Conservation (phyloP, 2,888 invertebrate genomes). For the Agrochola lychnidis region DNA sequence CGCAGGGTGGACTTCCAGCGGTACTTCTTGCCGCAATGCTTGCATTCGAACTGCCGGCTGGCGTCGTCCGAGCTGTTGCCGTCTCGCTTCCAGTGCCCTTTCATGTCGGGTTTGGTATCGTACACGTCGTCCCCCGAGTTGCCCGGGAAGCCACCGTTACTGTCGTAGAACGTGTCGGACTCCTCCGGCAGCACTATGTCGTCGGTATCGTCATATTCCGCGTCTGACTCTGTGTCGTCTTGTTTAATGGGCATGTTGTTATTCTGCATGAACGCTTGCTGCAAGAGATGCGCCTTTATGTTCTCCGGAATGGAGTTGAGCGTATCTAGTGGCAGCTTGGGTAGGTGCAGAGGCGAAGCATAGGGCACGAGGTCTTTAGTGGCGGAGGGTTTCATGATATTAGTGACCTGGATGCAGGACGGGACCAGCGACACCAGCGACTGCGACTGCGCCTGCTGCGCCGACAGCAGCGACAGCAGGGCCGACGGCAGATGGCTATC, state of each 20-base stretch:
- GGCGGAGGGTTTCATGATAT: slow-evolving; percentile 70
- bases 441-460: slow-evolving; percentile 77
- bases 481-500: slow-evolving; percentile 84
- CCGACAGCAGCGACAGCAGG: slow-evolving; percentile 87
- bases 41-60: slow-evolving; percentile 93
- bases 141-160: slow-evolving; percentile 58
- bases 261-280: slow-evolving; percentile 84
- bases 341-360: slow-evolving; percentile 58
- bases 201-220: slow-evolving; percentile 88
- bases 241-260: slow-evolving; percentile 81
- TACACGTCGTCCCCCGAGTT: slow-evolving; percentile 59
- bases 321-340: slow-evolving; percentile 69
- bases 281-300: slow-evolving; percentile 82
- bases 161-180: slow-evolving; percentile 77
- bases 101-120: slow-evolving; percentile 72
- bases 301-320: slow-evolving; percentile 76
- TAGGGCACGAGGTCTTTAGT: slow-evolving; percentile 63
- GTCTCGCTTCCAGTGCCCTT: slow-evolving; percentile 77
- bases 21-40: slow-evolving; percentile 96
- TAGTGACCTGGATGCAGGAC: slow-evolving; percentile 77
- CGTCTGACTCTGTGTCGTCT: slow-evolving; percentile 89
- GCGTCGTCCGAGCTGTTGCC: slow-evolving; percentile 87
- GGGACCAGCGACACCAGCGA: slow-evolving; percentile 77
- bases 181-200: slow-evolving; percentile 89
- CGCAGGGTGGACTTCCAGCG: slow-evolving; percentile 96